phyloP scores from a whole-genome alignment of 2,113 vertebrate species.

The Charadrius vociferus region DNA sequence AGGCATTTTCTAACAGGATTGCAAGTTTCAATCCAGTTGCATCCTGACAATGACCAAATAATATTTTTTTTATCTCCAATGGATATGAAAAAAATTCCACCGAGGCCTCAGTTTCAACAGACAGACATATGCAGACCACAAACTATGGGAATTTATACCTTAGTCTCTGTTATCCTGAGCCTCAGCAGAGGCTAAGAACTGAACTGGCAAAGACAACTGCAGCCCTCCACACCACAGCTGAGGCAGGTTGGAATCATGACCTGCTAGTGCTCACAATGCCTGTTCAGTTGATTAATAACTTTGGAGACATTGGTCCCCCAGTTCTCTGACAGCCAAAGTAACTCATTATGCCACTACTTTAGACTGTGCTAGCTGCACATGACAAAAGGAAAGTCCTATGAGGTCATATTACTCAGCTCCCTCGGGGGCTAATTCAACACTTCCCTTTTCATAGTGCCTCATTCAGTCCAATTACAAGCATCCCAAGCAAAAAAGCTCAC shows the following conservation, averaged over 20 bases:
- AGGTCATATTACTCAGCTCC: constrained; percentile 67
- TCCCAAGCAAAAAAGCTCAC: constrained; percentile 56
- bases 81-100: not conserved
- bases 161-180: not conserved
- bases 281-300: constrained; percentile 61
- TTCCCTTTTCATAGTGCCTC: constrained; percentile 64
- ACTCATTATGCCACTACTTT: constrained; percentile 65
- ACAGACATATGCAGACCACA: not conserved
- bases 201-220: constrained; percentile 17
- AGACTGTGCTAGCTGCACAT: constrained; percentile 36
- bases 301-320: constrained; percentile 41
- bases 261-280: constrained; percentile 22
- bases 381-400: constrained; percentile 64
- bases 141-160: not conserved
- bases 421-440: constrained; percentile 67
- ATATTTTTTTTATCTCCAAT: not conserved
- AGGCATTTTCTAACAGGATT: not conserved
- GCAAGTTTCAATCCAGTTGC: not conserved
- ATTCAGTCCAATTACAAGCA: constrained; percentile 51
- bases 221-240: not conserved
- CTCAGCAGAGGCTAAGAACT: not conserved
- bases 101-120: not conserved
- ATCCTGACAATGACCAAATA: not conserved
- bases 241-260: constrained; percentile 34
- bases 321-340: constrained; percentile 51